These are phyloP conservation scores for Nannoperca obscura DNA, from an alignment of 2,797 vertebrate species.

Conservation along the genomic window DNA sequence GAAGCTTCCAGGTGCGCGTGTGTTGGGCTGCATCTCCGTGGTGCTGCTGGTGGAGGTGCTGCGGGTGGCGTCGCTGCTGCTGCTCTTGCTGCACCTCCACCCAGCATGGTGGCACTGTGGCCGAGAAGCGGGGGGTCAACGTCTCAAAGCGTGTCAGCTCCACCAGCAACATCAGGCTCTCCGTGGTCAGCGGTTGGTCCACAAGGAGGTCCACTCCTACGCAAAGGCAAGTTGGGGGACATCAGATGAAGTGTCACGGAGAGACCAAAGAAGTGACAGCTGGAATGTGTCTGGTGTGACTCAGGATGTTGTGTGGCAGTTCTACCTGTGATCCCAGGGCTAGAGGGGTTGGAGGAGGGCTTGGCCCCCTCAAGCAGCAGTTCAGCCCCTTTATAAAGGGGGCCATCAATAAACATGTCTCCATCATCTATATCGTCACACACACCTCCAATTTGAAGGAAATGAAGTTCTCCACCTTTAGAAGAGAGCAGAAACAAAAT, in stretches of 20 bases:
- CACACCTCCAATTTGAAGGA: conserved; percentile 99
- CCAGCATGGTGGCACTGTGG: conserved; percentile 98
- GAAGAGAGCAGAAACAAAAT: conserved; percentile 26
- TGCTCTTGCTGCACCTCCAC: conserved; percentile 99
- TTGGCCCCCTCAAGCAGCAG: conserved; percentile 94
- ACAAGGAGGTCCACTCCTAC: conserved; percentile 96
- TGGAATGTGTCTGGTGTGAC: neutral
- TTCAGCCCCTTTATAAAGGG: conserved; percentile 94
- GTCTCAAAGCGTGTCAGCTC: conserved; percentile 99
- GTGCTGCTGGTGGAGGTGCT: conserved; percentile 98
- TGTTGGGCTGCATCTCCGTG: conserved; percentile 98
- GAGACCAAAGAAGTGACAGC: neutral
- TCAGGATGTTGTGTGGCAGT: neutral
- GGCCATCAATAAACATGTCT: conserved; percentile 98
- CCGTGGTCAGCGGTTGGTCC: conserved; percentile 93
- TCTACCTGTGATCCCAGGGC: conserved; percentile 96
- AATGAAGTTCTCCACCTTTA: conserved; percentile 99
- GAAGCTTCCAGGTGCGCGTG: conserved; percentile 98
- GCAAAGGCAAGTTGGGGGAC: neutral
- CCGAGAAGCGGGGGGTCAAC: conserved; percentile 96
- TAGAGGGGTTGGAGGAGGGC: conserved; percentile 95
- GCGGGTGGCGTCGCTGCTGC: conserved; percentile 96
- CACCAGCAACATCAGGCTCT: conserved; percentile 94
- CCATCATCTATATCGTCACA: conserved; percentile 97
- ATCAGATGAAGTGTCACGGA: neutral